A percentile compares a stretch with the other conserved stretches of the same genome.
Conservation (phyloP, 2,113 vertebrate genomes). For the Phainopepla nitens region DNA sequence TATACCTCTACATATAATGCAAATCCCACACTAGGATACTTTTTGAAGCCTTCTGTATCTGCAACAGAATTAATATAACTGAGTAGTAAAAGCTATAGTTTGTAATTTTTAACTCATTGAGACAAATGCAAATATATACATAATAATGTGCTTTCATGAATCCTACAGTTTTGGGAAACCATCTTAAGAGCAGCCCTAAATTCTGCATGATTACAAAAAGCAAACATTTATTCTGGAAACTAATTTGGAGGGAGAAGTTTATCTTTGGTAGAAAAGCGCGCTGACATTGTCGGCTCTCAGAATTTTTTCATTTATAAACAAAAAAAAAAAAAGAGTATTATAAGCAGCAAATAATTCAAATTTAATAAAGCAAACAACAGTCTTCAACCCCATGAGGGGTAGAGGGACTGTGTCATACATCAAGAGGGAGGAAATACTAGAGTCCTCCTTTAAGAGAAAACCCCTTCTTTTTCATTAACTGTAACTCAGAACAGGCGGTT, state of each 20-base stretch:
- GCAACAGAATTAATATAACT: background rate
- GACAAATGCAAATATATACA: background rate
- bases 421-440: background rate
- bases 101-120: background rate
- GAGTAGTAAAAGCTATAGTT: background rate
- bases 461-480: background rate
- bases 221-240: background rate
- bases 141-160: background rate
- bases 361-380: background rate
- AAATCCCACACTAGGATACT: background rate
- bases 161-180: background rate
- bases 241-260: background rate
- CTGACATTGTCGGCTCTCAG: background rate
- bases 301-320: background rate
- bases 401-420: background rate
- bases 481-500: background rate
- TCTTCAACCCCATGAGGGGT: background rate
- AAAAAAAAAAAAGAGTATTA: background rate
- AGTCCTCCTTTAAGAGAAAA: background rate
- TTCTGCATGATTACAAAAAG: background rate
- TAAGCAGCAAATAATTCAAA: background rate
- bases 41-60: background rate
- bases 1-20: background rate
- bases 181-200: background rate
- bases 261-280: background rate